phyloP scores from a whole-genome alignment of 2,797 vertebrate species.

The Pempheris klunzingeri region DNA sequence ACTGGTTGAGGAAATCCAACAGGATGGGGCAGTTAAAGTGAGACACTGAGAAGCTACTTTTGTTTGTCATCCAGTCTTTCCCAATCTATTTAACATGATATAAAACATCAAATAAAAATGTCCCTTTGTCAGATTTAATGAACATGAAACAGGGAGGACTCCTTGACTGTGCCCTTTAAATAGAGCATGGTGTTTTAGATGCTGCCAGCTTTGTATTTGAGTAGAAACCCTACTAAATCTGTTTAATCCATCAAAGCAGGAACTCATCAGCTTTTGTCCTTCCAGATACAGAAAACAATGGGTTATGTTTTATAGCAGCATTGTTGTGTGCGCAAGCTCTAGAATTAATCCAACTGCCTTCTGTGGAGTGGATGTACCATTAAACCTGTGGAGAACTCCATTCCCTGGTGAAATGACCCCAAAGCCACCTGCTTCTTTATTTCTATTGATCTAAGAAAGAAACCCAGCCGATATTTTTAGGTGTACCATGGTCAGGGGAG shows the following conservation, averaged over 20 bases:
- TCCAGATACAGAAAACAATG: constrained; percentile 60
- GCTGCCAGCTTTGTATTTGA: constrained; percentile 50
- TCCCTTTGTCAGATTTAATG: not conserved
- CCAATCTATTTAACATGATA: not conserved
- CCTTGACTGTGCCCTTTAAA: constrained; percentile 25
- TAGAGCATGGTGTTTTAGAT: constrained; percentile 22
- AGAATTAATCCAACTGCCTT: constrained; percentile 65
- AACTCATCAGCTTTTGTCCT: constrained; percentile 66
- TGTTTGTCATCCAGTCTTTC: not conserved
- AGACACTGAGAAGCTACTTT: not conserved
- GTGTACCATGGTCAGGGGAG: constrained; percentile 24
- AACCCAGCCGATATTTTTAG: constrained; percentile 44
- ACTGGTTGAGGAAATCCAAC: constrained; percentile 6
- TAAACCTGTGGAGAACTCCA: constrained; percentile 44
- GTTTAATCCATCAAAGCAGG: constrained; percentile 66
- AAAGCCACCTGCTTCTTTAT: constrained; percentile 43
- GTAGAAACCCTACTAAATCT: constrained; percentile 50
- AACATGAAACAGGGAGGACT: not conserved
- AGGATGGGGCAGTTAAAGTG: not conserved
- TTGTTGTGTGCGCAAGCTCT: constrained; percentile 28
- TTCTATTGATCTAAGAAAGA: constrained; percentile 61
- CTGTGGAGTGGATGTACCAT: constrained; percentile 30
- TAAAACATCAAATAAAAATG: not conserved
- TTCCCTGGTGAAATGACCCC: constrained; percentile 57
- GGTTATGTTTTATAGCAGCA: constrained; percentile 42